Base-by-base conservation (phyloP, 2,113 vertebrate species). In the Agelaius tricolor region DNA sequence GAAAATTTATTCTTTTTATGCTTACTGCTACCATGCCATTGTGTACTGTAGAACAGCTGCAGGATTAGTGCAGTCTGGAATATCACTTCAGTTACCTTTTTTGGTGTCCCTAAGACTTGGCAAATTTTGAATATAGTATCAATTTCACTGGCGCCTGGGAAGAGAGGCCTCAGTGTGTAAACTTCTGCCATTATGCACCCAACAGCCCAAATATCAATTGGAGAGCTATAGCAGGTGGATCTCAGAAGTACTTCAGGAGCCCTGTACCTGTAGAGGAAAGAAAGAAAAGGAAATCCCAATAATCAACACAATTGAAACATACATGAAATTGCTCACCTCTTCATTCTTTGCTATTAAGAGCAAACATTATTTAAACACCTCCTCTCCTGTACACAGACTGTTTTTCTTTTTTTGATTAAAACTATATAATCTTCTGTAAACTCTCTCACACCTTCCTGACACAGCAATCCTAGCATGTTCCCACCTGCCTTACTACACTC, bases 91-190 rank as follows among this genome's bases (percentile, higher is more conserved):
- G 11, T 80, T 97, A 98, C 98, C 98, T 98, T 98, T 93, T 98
- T 98, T 13, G 98, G 98, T 0, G 98, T 98, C 30, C 98, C 98
- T 95, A 98, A 59, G 28, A 98, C 97, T 93, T 98, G 98, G 96
- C 98, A 98, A 87, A 98, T 98, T 96, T 98, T 98, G 97, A 98
- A 98, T 97, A 98, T 98, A 8, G 98, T 98, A 95, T 98, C 98
- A 63, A 98, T 98, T 97, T 98, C 98, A 95, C 98, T 98, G 94
- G 98, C 97, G 3, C 98, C 98, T 14, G 98, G 98, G 69, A 98
- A 98, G 46, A 98, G 98, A 9, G 98, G 98, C 89, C 98, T 95
- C 80, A 98, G 96, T 0, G 98, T 98, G 83, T 98, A 98, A 84
- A 98, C 98, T 85, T 98, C 98, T 19, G 98, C 98, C 98, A 98